phyloP scores from a whole-genome alignment of 2,797 vertebrate species.

The Heliangelus exortis region DNA sequence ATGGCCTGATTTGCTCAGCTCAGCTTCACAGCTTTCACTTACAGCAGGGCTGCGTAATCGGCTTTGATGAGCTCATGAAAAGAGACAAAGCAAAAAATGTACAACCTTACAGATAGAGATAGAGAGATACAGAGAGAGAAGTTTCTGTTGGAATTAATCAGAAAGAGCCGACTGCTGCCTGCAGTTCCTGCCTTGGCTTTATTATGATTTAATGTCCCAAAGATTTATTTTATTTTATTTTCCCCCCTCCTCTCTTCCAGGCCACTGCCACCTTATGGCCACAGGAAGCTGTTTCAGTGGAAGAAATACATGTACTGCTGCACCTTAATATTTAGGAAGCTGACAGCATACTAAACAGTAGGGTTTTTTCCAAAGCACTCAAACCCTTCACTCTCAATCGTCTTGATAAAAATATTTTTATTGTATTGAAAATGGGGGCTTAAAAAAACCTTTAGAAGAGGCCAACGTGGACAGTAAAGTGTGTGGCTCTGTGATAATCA shows the following conservation, averaged over 20 bases:
- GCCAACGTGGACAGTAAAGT: fast-evolving
- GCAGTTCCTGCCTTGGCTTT: background rate
- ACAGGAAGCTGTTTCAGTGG: background rate
- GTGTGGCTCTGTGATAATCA: background rate
- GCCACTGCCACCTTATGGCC: conserved; percentile 27
- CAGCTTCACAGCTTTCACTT: conserved; percentile 34
- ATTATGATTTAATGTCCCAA: background rate
- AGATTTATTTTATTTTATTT: background rate
- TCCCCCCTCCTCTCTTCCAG: background rate
- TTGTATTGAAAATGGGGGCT: background rate
- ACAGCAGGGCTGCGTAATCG: background rate
- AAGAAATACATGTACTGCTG: background rate
- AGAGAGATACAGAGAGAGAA: background rate
- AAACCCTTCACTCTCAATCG: background rate
- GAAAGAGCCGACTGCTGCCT: conserved; percentile 5
- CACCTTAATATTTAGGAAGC: background rate
- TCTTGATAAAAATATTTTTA: background rate
- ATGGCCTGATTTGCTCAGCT: conserved; percentile 48
- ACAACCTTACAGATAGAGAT: background rate
- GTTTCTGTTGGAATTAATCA: conserved; percentile 30
- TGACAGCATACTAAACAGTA: background rate
- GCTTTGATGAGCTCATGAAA: conserved; percentile 43
- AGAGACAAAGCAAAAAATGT: background rate
- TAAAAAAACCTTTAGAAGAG: background rate
- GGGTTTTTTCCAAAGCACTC: background rate